Percentiles rank a stretch among this genome's conserved stretches.
phyloP scores from a whole-genome alignment of 2,113 vertebrate species.

The Pelvicachromis taeniatus region DNA sequence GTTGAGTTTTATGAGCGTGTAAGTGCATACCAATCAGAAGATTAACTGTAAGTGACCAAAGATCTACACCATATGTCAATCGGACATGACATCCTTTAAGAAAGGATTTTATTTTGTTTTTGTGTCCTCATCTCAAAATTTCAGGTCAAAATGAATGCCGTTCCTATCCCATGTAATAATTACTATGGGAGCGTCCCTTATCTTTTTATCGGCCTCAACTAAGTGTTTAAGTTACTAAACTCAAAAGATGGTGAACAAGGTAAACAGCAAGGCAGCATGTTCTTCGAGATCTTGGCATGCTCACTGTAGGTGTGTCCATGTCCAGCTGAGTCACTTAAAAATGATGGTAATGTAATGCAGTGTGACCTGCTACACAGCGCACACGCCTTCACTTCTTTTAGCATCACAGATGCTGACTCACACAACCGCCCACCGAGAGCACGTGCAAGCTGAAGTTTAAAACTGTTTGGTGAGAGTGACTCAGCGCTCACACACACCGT shows the following conservation, averaged over 20 bases:
- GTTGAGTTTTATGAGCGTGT: rapidly evolving
- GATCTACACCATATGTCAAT: neutral
- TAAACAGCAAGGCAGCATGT: neutral
- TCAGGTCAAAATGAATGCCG: neutral
- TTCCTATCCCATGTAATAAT: neutral
- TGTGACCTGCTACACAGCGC: neutral
- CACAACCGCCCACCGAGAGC: neutral
- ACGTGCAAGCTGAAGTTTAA: neutral
- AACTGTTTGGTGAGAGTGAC: neutral
- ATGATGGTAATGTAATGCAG: neutral
- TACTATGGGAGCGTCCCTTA: neutral
- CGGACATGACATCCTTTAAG: no score
- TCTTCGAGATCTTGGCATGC: rapidly evolving
- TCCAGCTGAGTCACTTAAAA: neutral
- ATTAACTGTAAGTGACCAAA: neutral
- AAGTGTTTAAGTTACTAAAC: neutral
- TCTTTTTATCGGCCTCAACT: neutral
- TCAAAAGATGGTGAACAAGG: neutral
- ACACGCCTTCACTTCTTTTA: neutral
- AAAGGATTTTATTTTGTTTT: no score
- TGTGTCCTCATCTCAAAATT: neutral
- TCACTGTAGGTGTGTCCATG: rapidly evolving
- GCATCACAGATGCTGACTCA: neutral
- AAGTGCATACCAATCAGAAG: neutral
- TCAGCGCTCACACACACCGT: neutral